These are phyloP conservation scores for Myotis findleyi DNA, from an alignment of 2,797 vertebrate species.

Conservation along the genomic window DNA sequence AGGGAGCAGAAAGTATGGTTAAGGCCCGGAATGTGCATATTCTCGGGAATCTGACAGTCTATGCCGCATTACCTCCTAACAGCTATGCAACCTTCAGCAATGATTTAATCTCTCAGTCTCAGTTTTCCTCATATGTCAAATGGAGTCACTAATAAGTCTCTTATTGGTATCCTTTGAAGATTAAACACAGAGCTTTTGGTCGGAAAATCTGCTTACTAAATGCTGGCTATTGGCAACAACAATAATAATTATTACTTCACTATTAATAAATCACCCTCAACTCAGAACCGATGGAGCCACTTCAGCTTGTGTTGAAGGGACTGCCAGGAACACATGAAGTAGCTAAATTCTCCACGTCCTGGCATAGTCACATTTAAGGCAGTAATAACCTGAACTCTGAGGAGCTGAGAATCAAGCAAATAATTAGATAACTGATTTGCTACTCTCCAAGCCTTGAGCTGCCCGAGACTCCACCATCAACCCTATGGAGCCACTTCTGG, in stretches of 20 bases:
- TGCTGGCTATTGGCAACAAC: not conserved
- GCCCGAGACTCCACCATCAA: not conserved
- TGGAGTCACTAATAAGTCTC: not conserved
- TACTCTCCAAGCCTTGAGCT: not conserved
- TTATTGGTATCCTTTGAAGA: not conserved
- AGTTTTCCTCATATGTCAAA: not conserved
- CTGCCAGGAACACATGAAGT: not conserved
- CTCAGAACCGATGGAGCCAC: not conserved
- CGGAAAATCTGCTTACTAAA: conserved; percentile 11
- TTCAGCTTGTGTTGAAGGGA: not conserved
- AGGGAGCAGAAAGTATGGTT: not conserved
- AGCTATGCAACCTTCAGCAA: not conserved
- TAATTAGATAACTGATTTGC: not conserved
- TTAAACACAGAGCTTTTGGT: not conserved
- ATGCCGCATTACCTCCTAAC: not conserved
- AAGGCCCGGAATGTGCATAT: not conserved
- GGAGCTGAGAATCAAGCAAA: not conserved
- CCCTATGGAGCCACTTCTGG: not conserved
- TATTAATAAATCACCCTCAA: not conserved
- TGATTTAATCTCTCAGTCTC: not conserved
- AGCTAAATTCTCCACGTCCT: not conserved
- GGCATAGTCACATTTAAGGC: not conserved
- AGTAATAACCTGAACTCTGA: not conserved
- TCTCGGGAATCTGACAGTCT: not conserved
- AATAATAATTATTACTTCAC: not conserved